Conservation (phyloP, 2,797 vertebrate species). For the Limosa lapponica region DNA sequence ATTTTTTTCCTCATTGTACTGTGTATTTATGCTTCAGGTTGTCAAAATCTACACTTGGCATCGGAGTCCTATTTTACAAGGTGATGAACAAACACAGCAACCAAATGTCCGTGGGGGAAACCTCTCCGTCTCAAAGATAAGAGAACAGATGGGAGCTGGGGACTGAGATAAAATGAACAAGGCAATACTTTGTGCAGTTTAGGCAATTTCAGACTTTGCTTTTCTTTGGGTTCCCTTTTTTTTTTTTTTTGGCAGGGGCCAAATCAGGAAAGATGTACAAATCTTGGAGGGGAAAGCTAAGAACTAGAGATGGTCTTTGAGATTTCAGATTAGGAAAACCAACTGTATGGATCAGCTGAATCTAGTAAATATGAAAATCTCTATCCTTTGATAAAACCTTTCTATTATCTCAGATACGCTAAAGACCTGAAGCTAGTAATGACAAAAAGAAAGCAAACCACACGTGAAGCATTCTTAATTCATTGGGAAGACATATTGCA, state of each 20-base stretch:
- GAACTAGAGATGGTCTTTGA: neutral
- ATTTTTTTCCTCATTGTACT: accelerated
- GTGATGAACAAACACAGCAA: neutral
- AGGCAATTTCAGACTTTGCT: neutral
- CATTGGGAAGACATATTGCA: neutral
- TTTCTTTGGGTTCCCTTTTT: neutral
- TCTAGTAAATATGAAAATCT: neutral
- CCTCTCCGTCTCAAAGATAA: neutral
- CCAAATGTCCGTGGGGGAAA: neutral
- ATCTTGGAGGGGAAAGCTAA: neutral
- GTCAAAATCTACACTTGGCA: neutral
- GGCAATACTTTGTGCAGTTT: neutral
- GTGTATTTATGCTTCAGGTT: neutral
- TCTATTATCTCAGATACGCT: neutral
- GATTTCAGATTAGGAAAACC: neutral
- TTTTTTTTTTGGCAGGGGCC: neutral
- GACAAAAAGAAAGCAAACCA: constrained; percentile 11
- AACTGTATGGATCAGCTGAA: neutral
- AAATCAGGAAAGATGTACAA: neutral
- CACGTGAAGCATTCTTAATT: neutral
- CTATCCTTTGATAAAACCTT: neutral
- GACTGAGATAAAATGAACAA: neutral
- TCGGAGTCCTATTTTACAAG: neutral
- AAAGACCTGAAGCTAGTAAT: neutral
- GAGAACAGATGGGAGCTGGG: neutral